Evolutionary conservation across 2,888 invertebrate genomes (phyloP).

Genomic region (Lucinisca nassula): DNA sequence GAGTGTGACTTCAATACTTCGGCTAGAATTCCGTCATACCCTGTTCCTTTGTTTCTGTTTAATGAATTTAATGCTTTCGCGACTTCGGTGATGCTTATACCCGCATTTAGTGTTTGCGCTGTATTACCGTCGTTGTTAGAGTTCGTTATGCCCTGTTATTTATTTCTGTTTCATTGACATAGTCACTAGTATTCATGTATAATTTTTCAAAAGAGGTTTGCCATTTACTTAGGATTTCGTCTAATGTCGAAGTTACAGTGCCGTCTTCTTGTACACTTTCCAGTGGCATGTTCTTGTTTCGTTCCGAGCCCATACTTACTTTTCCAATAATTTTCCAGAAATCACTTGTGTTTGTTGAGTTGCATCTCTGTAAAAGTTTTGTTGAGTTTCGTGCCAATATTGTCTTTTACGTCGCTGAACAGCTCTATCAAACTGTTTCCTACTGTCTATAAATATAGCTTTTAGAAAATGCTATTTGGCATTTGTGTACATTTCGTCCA

Average conservation of each 20-base stretch:
- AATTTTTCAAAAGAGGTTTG: background rate
- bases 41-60: background rate
- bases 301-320: background rate
- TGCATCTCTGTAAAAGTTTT: background rate
- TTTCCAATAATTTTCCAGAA: background rate
- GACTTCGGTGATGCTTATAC: too few relatives aligned
- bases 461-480: background rate
- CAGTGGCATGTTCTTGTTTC: background rate
- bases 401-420: background rate
- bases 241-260: background rate
- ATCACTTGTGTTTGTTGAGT: background rate
- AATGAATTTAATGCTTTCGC: too few relatives aligned
- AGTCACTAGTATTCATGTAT: background rate
- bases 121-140: background rate
- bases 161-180: background rate
- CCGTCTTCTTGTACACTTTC: background rate
- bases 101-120: background rate
- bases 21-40: background rate
- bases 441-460: background rate
- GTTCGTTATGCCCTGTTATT: background rate
- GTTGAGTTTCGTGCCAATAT: slow-evolving; percentile 5
- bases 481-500: background rate
- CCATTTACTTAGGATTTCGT: background rate
- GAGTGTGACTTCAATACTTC: background rate
- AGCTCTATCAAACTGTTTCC: background rate